Percentiles rank a stretch among this genome's conserved stretches.
Conservation (phyloP, 2,113 vertebrate species). For the Odocoileus hemionus region DNA sequence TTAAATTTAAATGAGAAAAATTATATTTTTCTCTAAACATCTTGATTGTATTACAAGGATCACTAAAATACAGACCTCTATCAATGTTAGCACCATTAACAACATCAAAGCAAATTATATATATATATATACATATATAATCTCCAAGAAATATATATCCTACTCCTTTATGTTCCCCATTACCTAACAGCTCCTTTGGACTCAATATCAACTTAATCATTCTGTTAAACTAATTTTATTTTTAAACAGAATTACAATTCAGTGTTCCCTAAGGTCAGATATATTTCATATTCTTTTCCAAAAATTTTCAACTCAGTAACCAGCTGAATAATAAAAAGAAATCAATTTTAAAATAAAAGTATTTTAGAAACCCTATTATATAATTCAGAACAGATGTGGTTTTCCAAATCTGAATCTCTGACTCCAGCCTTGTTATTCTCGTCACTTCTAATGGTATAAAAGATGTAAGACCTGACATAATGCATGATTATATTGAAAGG, state of each 20-base stretch:
- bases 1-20: background rate
- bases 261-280: conserved; percentile 51
- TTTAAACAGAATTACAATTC: conserved; percentile 60
- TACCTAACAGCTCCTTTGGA: conserved; percentile 9
- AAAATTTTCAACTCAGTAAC: conserved; percentile 44
- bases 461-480: background rate
- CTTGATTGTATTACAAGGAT: background rate
- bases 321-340: conserved; percentile 65
- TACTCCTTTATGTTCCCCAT: background rate
- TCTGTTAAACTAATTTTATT: conserved; percentile 64
- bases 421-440: background rate
- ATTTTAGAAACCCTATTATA: conserved; percentile 41
- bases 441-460: background rate
- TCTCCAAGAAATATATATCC: background rate
- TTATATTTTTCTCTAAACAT: background rate
- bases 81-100: background rate
- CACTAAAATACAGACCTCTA: background rate
- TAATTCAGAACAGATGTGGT: background rate
- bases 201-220: conserved; percentile 48
- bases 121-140: background rate
- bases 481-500: background rate
- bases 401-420: conserved; percentile 54
- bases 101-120: background rate
- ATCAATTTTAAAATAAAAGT: background rate
- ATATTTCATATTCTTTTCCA: conserved; percentile 49